These are phyloP conservation scores for Eupeodes luniger DNA, from an alignment of 2,888 invertebrate species.

Conservation along the genomic window DNA sequence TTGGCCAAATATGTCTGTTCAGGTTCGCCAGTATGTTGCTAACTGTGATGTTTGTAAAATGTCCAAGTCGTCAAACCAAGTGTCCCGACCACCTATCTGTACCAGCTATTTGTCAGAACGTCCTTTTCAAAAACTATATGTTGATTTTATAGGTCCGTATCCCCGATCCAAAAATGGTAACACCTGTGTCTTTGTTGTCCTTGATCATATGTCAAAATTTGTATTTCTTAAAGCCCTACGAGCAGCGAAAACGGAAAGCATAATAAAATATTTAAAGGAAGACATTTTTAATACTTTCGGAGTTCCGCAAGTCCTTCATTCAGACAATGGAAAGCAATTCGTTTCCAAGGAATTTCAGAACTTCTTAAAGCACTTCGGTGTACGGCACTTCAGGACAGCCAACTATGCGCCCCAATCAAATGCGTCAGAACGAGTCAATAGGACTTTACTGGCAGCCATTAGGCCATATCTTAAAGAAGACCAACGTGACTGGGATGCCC, in stretches of 20 bases:
- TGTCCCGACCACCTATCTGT: background rate
- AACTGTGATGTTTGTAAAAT: background rate
- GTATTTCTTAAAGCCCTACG: background rate
- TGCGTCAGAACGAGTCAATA: too few species aligned
- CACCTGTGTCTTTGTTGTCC: constrained; percentile 1
- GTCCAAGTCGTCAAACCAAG: background rate
- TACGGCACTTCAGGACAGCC: too few species aligned
- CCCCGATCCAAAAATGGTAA: constrained; percentile 1
- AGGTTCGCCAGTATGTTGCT: background rate
- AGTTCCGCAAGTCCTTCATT: too few species aligned
- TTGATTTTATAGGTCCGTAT: background rate
- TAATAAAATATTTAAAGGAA: background rate
- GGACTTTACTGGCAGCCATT: too few species aligned
- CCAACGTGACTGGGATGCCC: background rate
- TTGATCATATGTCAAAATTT: constrained; percentile 19
- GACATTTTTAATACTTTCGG: too few species aligned
- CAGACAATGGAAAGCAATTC: too few species aligned
- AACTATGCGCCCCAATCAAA: too few species aligned
- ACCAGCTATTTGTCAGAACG: background rate
- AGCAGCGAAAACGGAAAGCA: background rate
- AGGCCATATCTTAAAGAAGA: too few species aligned
- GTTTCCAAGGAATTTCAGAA: too few species aligned
- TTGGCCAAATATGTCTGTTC: background rate
- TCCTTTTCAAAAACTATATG: background rate
- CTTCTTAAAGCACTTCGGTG: too few species aligned